Evolutionary conservation across 2,888 invertebrate genomes (phyloP), one percentile per base, ranked within the genome.

Genomic region (Stratiomys singularior): DNA sequence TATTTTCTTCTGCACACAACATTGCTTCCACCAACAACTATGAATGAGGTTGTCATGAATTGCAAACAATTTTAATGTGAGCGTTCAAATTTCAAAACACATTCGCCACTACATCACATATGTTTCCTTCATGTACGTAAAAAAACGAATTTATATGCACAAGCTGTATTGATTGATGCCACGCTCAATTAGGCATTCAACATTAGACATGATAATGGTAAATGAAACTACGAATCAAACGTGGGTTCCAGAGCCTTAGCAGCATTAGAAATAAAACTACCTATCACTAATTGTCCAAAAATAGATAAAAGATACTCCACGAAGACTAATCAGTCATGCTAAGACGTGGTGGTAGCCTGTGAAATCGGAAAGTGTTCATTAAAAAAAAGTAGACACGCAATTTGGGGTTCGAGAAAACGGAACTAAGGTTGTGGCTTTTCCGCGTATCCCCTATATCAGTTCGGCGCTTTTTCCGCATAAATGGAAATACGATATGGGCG

Each of bases 401-500:
- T 69, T 46, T 25, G 47, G 46, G 69, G 46, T 47, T 69, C 46
- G 44, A 13, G 44, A 1, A 69, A 47, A 25, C 69, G 69, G 69
- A 69, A 69, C 69, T 69, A 69, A 69, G 69, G 69, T 69, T 23
- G 46, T 69, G 69, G 23, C 30, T 37, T 37, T 27, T 9, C 37
- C 37, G 66, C 15, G 37, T 18, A 5, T 60, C 60, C 60, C 60
- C 23, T 15, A 25, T 13, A 2, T 7, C 25, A 25, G 25, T 11
- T 3, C 37, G 37, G 37, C 37, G 37, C 37, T 37, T 69, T 69
- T 21, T 21, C 13, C 27, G 23, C 18, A 15, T n/a, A 69, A 69
- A 47, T 47, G 47, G 23, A 69, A 66, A 47, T 23, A 25, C 46
- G 2, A 23, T 21, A 46, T 69, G 69, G 69, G 47, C 47, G 69